These are phyloP conservation scores for Haplochromis vanheusdeni DNA, from an alignment of 2,113 vertebrate genomes.

Conservation along the genomic window DNA sequence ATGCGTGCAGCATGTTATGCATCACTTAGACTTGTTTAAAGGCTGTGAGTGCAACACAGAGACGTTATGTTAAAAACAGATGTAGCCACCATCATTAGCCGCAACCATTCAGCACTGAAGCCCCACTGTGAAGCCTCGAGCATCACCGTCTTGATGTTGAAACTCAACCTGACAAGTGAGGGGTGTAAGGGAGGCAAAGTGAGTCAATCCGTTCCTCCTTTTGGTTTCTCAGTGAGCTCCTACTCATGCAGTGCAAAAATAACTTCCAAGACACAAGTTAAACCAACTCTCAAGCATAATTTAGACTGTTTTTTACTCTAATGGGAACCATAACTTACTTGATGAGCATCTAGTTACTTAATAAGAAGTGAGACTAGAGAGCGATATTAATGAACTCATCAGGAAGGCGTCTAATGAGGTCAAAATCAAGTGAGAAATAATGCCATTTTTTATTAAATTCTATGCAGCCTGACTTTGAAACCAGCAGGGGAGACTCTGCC, in stretches of 20 bases:
- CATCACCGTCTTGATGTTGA: neutral
- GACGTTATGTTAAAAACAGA: neutral
- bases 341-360: neutral
- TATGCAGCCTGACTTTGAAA: neutral
- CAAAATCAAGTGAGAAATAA: neutral
- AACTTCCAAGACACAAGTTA: neutral
- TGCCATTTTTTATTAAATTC: fast-evolving
- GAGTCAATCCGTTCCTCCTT: neutral
- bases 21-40: neutral
- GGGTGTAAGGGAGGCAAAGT: neutral
- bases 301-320: neutral
- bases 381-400: fast-evolving
- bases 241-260: neutral
- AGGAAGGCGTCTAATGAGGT: neutral
- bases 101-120: neutral
- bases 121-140: neutral
- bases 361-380: neutral
- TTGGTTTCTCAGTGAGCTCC: neutral
- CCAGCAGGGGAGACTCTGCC: neutral
- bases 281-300: neutral
- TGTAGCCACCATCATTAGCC: neutral
- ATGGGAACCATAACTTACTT: neutral
- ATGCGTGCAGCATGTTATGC: neutral
- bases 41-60: neutral
- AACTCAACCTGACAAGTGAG: neutral